Evolutionary conservation across 2,113 vertebrate genomes (phyloP).

Genomic region (Colossoma macropomum): DNA sequence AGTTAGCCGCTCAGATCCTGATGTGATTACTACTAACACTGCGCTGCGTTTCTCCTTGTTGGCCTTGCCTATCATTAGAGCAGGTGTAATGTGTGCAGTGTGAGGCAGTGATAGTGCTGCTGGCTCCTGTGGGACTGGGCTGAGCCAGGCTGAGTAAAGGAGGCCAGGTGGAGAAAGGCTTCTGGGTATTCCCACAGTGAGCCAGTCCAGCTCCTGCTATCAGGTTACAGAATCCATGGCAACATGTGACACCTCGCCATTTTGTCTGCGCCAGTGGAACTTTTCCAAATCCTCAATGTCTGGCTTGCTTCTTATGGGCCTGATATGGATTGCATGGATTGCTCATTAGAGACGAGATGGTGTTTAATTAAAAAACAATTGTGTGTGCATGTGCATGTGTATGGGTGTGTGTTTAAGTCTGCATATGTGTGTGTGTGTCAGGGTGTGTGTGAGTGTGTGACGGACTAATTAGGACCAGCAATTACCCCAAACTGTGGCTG

Average conservation of each 20-base stretch:
- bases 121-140: slow-evolving; percentile 56
- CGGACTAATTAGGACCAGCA: slow-evolving; percentile 70
- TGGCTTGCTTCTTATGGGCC: slow-evolving; percentile 9
- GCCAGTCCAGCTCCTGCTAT: slow-evolving; percentile 55
- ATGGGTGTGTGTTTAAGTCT: slow-evolving; percentile 48
- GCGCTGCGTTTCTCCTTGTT: slow-evolving; percentile 25
- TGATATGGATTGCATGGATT: slow-evolving; percentile 46
- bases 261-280: slow-evolving; percentile 13
- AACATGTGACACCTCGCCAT: slow-evolving; percentile 53
- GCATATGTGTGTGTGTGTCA: background rate
- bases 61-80: slow-evolving; percentile 54
- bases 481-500: slow-evolving; percentile 66
- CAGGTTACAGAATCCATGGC: slow-evolving; percentile 69
- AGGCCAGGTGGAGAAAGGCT: slow-evolving; percentile 51
- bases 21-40: background rate
- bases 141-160: slow-evolving; percentile 51
- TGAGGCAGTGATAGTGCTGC: slow-evolving; percentile 42
- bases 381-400: slow-evolving; percentile 48
- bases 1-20: background rate
- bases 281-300: slow-evolving; percentile 10
- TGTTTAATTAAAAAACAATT: slow-evolving; percentile 63
- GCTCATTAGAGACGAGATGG: slow-evolving; percentile 56
- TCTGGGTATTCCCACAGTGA: slow-evolving; percentile 56
- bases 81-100: slow-evolving; percentile 50
- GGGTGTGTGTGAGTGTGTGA: slow-evolving; percentile 50